A percentile compares a stretch with the other conserved stretches of the same genome.
phyloP scores from a whole-genome alignment of 2,888 invertebrate species.

The Lagria hirta region DNA sequence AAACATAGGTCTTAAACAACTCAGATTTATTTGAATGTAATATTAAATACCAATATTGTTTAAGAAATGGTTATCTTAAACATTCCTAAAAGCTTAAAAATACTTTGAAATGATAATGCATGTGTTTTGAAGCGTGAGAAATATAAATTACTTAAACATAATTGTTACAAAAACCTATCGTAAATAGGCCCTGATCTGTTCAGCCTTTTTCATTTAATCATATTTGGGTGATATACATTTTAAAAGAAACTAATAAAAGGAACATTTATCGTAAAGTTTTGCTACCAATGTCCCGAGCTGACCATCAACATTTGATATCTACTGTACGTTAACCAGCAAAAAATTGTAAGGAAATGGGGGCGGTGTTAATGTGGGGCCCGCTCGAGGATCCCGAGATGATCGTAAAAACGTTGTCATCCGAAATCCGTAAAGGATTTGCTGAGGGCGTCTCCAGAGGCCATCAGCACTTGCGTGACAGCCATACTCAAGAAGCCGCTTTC shows the following conservation, averaged over 20 bases:
- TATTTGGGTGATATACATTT: conserved; percentile 28
- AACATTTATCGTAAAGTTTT: conserved; percentile 40
- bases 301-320: conserved; percentile 43
- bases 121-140: too few species aligned
- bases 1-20: too few species aligned
- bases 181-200: too few species aligned
- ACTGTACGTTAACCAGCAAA: conserved; percentile 37
- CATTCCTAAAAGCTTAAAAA: too few species aligned
- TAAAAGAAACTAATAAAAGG: conserved; percentile 46
- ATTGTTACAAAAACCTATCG: too few species aligned
- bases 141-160: too few species aligned
- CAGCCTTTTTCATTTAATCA: conserved; percentile 21
- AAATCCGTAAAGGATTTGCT: conserved; percentile 50
- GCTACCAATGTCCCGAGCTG: conserved; percentile 37
- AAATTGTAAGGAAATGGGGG: conserved; percentile 31
- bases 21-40: conserved; percentile 1
- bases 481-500: conserved; percentile 34
- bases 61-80: too few species aligned
- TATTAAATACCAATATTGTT: too few species aligned
- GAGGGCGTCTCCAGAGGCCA: conserved; percentile 44
- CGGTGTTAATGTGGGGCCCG: conserved; percentile 42
- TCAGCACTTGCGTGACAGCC: conserved; percentile 44
- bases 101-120: too few species aligned
- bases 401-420: conserved; percentile 50
- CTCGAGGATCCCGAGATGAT: conserved; percentile 44